Conservation (phyloP, 2,797 vertebrate species). For the Characodon lateralis region DNA sequence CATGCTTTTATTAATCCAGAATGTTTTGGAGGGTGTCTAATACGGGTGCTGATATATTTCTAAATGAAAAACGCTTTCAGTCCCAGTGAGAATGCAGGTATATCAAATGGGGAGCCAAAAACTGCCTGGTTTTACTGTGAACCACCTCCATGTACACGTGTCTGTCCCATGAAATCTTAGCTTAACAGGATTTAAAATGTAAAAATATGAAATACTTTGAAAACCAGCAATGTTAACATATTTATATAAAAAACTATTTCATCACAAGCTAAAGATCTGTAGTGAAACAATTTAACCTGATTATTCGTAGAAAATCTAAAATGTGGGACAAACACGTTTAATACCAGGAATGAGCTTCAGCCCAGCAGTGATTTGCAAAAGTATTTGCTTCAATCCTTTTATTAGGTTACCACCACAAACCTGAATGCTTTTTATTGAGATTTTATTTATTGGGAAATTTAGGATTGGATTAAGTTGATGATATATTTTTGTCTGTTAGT, state of each 20-base stretch:
- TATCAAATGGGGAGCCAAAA: slow-evolving; percentile 2
- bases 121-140: neutral
- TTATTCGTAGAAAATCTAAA: neutral
- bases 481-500: neutral
- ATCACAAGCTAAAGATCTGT: neutral
- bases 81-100: neutral
- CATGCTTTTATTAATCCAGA: slow-evolving; percentile 6
- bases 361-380: neutral
- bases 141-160: neutral
- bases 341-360: no score
- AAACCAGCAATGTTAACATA: neutral
- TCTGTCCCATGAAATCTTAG: neutral
- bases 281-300: neutral
- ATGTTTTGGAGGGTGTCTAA: slow-evolving; percentile 19
- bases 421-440: no score
- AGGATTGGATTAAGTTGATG: neutral
- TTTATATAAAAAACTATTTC: neutral
- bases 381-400: neutral
- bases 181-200: no score
- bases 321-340: neutral
- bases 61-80: slow-evolving; percentile 6
- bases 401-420: neutral
- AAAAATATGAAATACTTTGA: neutral
- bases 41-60: slow-evolving; percentile 20
- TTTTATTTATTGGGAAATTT: neutral